phyloP scores from a whole-genome alignment of 2,797 vertebrate genomes.

The Hippoglossus hippoglossus region DNA sequence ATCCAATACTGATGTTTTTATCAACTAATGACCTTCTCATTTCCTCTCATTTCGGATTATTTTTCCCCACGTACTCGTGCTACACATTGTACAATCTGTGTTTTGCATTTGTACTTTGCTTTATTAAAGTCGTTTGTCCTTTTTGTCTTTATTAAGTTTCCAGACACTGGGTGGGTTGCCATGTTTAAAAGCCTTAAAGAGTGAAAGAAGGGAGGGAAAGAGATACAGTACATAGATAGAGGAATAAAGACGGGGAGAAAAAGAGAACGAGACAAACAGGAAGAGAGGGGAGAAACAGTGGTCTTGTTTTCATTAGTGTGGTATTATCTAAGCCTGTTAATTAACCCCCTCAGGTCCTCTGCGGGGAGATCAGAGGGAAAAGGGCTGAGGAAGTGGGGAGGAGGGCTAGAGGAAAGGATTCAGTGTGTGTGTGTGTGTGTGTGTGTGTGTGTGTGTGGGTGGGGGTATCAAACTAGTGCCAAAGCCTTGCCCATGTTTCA shows the following conservation, averaged over 20 bases:
- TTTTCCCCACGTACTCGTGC: background rate
- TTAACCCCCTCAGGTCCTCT: constrained; percentile 85
- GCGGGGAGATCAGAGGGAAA: constrained; percentile 78
- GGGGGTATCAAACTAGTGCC: constrained; percentile 36
- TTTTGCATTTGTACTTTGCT: background rate
- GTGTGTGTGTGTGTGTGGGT: constrained; percentile 37
- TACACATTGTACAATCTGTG: background rate
- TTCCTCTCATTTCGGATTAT: background rate
- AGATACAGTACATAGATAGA: constrained; percentile 8
- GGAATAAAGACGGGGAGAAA: constrained; percentile 12
- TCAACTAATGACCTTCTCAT: background rate
- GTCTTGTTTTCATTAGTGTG: constrained; percentile 84
- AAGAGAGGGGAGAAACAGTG: constrained; percentile 54
- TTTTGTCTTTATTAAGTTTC: constrained; percentile 4
- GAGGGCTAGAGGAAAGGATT: constrained; percentile 70
- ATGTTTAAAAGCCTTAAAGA: constrained; percentile 8
- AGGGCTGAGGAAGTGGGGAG: constrained; percentile 47
- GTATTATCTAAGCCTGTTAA: constrained; percentile 86
- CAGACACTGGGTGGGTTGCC: constrained; percentile 10
- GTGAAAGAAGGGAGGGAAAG: background rate
- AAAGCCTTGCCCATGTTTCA: constrained; percentile 48
- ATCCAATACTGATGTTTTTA: background rate
- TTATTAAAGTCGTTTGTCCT: constrained; percentile 6
- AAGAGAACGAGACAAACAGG: constrained; percentile 23
- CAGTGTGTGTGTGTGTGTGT: constrained; percentile 19